phyloP scores from a whole-genome alignment of 2,113 vertebrate genomes.

The Rafetus swinhoei region DNA sequence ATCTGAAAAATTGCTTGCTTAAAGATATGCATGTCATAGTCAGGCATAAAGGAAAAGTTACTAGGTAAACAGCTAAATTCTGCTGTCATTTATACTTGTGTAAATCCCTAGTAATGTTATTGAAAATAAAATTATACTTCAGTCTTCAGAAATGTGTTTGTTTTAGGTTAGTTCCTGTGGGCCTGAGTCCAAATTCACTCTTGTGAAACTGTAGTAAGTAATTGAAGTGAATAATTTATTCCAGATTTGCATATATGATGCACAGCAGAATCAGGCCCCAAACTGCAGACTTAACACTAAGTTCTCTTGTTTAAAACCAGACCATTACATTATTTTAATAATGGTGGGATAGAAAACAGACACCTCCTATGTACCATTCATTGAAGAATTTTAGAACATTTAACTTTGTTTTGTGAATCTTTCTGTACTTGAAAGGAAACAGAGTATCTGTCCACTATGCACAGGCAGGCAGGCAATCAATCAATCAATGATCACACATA shows the following conservation, averaged over 20 bases:
- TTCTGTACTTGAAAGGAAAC: conserved; percentile 78
- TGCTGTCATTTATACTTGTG: not conserved
- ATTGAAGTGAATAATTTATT: not conserved
- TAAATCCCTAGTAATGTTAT: not conserved
- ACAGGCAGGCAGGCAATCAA: conserved; percentile 76
- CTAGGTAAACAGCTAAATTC: not conserved
- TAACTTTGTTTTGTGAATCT: conserved; percentile 77
- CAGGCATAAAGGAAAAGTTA: not conserved
- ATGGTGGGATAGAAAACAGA: not conserved
- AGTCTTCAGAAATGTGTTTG: not conserved
- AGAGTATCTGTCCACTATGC: conserved; percentile 74
- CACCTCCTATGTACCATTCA: conserved; percentile 51
- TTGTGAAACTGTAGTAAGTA: not conserved
- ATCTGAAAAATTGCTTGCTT: not conserved
- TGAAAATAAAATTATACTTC: rapidly evolving
- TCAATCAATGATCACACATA: conserved; percentile 80
- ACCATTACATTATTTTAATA: conserved; percentile 10
- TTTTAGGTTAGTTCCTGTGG: not conserved
- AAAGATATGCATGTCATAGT: not conserved
- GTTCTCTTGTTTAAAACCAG: not conserved
- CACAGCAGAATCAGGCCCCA: not conserved
- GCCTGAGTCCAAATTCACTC: not conserved
- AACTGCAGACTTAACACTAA: not conserved
- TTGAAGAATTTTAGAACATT: conserved; percentile 74
- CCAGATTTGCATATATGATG: not conserved